These are phyloP conservation scores for Caenorhabditis tropicalis DNA, from an alignment of 1,140 invertebrate species.

Conservation along the genomic window DNA sequence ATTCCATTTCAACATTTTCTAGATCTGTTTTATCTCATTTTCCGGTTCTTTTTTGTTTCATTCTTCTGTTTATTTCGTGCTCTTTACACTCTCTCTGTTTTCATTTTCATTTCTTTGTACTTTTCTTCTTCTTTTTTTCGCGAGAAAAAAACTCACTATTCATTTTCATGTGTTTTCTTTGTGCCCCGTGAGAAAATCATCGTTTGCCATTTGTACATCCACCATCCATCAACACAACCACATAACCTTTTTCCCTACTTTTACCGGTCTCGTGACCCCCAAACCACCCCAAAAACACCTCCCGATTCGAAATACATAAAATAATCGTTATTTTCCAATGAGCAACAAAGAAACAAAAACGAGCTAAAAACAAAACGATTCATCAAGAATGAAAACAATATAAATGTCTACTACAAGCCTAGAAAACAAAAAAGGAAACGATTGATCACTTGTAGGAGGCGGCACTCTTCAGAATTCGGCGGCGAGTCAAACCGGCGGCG, in stretches of 20 bases:
- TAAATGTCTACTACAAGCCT: background rate
- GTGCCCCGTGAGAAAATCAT: constrained; percentile 40
- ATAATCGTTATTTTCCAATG: background rate
- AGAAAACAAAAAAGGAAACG: background rate
- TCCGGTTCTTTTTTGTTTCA: background rate
- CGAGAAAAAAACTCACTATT: background rate
- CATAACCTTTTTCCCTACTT: background rate
- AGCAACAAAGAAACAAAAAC: background rate
- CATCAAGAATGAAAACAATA: background rate
- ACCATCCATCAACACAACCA: background rate
- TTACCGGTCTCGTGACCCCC: background rate
- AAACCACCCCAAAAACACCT: background rate
- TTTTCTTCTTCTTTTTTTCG: background rate
- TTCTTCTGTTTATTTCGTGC: background rate
- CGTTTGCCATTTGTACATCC: constrained; percentile 37
- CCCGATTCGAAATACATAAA: background rate
- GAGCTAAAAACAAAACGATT: background rate
- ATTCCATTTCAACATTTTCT: constrained; percentile 45
- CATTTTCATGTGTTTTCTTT: constrained; percentile 24
- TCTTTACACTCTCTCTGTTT: background rate
- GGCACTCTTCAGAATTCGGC: constrained; percentile 61
- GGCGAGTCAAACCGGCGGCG: constrained; percentile 54
- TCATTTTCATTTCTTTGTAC: background rate
- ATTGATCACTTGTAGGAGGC: background rate
- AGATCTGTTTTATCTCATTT: constrained; percentile 44